Evolutionary conservation across 2,113 vertebrate genomes (phyloP).

Genomic region (Halcyon senegalensis): DNA sequence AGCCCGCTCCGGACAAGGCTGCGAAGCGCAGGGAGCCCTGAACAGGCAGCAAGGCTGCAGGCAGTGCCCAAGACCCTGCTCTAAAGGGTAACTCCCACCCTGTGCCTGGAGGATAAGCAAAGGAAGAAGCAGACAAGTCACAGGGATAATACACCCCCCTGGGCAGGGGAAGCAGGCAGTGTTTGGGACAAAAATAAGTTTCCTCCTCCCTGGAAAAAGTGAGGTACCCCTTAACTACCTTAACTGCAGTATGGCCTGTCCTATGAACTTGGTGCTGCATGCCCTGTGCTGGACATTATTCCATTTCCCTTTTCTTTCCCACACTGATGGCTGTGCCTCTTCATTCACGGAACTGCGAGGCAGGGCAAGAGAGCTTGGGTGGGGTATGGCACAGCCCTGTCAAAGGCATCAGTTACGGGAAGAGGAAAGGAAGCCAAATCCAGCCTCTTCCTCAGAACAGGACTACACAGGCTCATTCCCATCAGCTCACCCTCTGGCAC

Average conservation of each 20-base stretch:
- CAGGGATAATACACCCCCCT: fast-evolving
- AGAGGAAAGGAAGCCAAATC: not conserved
- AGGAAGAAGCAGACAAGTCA: not conserved
- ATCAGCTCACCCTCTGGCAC: not conserved
- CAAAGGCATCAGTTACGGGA: not conserved
- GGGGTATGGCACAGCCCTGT: not conserved
- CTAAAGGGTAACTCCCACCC: not conserved
- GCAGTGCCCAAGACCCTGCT: not conserved
- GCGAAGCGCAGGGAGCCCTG: not conserved
- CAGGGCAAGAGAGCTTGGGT: not conserved
- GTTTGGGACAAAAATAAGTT: not conserved
- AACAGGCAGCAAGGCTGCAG: too few relatives aligned
- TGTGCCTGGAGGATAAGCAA: not conserved
- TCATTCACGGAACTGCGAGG: fast-evolving
- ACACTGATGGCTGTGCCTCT: not conserved
- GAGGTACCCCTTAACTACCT: not conserved
- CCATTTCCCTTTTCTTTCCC: not conserved
- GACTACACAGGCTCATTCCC: not conserved
- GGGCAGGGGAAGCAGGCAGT: fast-evolving
- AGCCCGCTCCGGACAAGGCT: not conserved
- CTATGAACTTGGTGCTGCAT: not conserved
- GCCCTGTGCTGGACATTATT: too few relatives aligned
- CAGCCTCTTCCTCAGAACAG: not conserved
- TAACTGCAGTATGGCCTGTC: not conserved
- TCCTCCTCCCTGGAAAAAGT: not conserved